A percentile compares a stretch with the other conserved stretches of the same genome.
These are phyloP conservation scores for Amorpha juglandis DNA, from an alignment of 2,888 invertebrate genomes.

Conservation along the genomic window DNA sequence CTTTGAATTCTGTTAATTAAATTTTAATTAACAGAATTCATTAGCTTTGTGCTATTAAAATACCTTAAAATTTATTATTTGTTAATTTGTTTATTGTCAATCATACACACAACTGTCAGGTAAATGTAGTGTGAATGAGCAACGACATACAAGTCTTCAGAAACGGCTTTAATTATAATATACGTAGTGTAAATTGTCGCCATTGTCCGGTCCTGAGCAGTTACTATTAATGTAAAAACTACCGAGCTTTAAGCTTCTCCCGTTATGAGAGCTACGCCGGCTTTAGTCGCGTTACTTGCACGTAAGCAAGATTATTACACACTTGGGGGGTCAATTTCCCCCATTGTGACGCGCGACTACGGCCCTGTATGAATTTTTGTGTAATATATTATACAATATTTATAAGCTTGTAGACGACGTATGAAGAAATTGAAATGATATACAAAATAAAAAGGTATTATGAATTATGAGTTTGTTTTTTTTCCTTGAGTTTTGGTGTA, in stretches of 20 bases:
- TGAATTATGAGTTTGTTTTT: slow-evolving; percentile 10
- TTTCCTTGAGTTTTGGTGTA: not conserved
- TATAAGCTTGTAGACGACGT: slow-evolving; percentile 27
- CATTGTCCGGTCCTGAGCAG: slow-evolving; percentile 13
- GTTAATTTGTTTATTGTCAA: not conserved
- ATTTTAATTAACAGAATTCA: too few species aligned
- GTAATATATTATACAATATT: slow-evolving; percentile 29
- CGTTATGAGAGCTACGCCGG: slow-evolving; percentile 19
- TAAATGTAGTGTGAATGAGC: slow-evolving; percentile 13
- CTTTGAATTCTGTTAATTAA: too few species aligned
- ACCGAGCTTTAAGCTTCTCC: slow-evolving; percentile 26
- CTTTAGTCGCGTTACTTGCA: slow-evolving; percentile 9
- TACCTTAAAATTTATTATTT: too few species aligned
- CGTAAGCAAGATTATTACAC: not conserved
- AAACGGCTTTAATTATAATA: slow-evolving; percentile 23
- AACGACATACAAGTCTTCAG: slow-evolving; percentile 23
- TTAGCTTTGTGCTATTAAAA: too few species aligned
- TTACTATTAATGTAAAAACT: slow-evolving; percentile 12
- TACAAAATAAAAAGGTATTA: slow-evolving; percentile 29
- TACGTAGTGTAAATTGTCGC: not conserved
- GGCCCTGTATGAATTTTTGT: slow-evolving; percentile 27
- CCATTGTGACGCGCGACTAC: not conserved
- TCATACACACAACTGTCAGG: not conserved
- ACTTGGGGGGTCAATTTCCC: not conserved
- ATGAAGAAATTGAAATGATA: slow-evolving; percentile 26